Base-by-base conservation (phyloP, 2,797 vertebrate genomes). In the Crenichthys baileyi region DNA sequence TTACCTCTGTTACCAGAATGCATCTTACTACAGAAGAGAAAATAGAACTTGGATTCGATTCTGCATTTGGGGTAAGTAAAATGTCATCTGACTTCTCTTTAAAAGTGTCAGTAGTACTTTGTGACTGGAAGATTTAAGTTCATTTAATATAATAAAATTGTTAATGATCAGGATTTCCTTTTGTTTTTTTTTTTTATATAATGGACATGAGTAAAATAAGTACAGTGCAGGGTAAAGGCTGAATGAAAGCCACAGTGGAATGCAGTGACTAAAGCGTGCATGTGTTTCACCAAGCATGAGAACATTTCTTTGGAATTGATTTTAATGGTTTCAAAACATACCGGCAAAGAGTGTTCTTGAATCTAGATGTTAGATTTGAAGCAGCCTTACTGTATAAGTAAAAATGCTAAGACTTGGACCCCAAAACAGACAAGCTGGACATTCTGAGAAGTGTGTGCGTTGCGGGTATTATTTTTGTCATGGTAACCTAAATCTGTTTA, bases 21-120 rank as follows among this genome's bases (percentile, higher is more conserved):
- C 91, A 87, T 77, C 87, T 93, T 8, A 78, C 83, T 0, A 70
- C 87, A 5, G 92, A 93, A 72, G 88, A 91, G 79, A 93, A 83
- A 48, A 75, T 88, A 0, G 94, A 94, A 72, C 83, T 90, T 15
- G 90, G 87, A 50, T 75, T 89, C 5, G 92, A 93, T 65, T 82
- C 83, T 11, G 77, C 83, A 0, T 94, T 94, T 16, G 72, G 77
- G 89, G 95, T 96, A 85, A 94, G 95, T 88, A 24, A 36, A 41
- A 22, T 7, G 1, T 76, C 15, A 7, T 56, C 3, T 60, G 70
- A 1, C 29, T 36, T n/a, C 16, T 74, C 7, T 75, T 3, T 39
- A 36, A 67, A 48, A 63, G 48, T 26, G 60, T 70, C 4, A 5
- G 3, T 56, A 2, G n/a, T 9, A 44, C 2, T 36, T 58, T 26